Conservation (phyloP, 2,888 invertebrate species). For the Nomada goodeniana region DNA sequence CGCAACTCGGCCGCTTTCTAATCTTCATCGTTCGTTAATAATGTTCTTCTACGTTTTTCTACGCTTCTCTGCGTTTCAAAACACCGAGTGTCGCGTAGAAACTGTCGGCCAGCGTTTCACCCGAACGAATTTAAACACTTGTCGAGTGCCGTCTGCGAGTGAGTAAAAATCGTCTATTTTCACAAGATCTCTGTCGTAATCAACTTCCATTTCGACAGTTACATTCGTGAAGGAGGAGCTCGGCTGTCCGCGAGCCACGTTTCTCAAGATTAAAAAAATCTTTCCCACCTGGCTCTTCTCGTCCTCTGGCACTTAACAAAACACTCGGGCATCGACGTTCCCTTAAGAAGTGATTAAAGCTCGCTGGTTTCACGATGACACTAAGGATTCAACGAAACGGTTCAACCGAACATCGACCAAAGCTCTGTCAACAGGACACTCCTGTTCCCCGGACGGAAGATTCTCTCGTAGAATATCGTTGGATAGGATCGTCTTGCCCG, state of each 20-base stretch:
- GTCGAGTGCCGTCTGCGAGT: no score
- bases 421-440: slow-evolving; percentile 47
- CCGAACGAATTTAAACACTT: not conserved
- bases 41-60: no score
- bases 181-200: no score
- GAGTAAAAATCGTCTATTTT: not conserved
- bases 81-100: not conserved
- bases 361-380: slow-evolving; percentile 1
- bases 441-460: slow-evolving; percentile 20
- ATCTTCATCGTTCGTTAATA: not conserved
- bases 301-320: not conserved
- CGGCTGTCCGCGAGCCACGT: no score
- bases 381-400: slow-evolving; percentile 34
- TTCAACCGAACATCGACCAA: slow-evolving; percentile 40
- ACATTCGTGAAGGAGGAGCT: not conserved
- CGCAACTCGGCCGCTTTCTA: slow-evolving; percentile 27
- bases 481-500: slow-evolving; percentile 43
- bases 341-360: slow-evolving; percentile 33
- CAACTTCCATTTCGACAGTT: not conserved
- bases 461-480: not conserved
- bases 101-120: not conserved
- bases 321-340: not conserved
- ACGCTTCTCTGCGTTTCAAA: no score
- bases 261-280: not conserved
- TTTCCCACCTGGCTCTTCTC: not conserved